Base-by-base conservation (phyloP, 2,888 invertebrate species). In the Cartodere bifasciata region DNA sequence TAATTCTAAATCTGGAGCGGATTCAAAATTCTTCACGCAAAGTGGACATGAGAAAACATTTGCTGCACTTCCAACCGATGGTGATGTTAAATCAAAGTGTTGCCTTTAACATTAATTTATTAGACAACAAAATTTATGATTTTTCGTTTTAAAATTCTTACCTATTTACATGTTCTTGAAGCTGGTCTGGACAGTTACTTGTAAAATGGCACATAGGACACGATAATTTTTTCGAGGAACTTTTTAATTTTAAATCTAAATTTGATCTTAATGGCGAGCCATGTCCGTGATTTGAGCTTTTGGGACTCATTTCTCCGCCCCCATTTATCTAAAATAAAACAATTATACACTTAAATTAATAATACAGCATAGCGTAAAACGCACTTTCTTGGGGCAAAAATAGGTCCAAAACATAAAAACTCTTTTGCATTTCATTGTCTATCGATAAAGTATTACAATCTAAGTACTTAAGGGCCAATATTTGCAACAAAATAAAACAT, bases 91-190 rank as follows among this genome's bases (percentile, higher is more conserved):
- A 57, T 84, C 83, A 60, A 86, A 84, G 57, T 85, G 85, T 39
- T 79, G 76, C 29, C 84, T 69, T 36, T 21, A 48, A 41, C 16
- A 28, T 23, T 6, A 23, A 23, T 7, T 23, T 6, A n/a, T n/a
- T n/a, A n/a, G n/a, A n/a, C n/a, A n/a, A n/a, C n/a, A n/a, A n/a
- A n/a, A n/a, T n/a, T n/a, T n/a, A n/a, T n/a, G n/a, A n/a, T n/a
- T n/a, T n/a, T n/a, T n/a, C n/a, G n/a, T n/a, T n/a, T n/a, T n/a
- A n/a, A n/a, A n/a, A n/a, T n/a, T n/a, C n/a, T 31, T 44, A 60
- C 60, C 60, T 55, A 56, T 86, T 85, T 52, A 85, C 79, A 56
- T 86, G 86, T 55, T 84, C 83, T 52, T 85, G 82, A 40, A 85
- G 62, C 48, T 75, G 72, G 37, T 69, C 63, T 1, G 82, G 78